Evolutionary conservation across 2,888 invertebrate genomes (phyloP).

Genomic region (Leptopilina drosophilae): DNA sequence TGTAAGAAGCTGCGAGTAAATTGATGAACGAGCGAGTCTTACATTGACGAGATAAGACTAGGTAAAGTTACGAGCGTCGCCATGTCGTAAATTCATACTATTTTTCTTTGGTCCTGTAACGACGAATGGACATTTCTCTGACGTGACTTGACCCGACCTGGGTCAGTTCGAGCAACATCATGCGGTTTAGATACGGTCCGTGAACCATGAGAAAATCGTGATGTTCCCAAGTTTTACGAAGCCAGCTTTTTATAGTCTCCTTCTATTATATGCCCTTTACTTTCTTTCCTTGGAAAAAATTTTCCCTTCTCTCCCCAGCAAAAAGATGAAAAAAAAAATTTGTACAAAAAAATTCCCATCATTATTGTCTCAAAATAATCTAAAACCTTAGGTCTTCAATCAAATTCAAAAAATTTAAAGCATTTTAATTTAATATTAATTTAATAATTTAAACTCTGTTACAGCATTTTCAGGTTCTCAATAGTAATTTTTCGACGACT

Average conservation of each 20-base stretch:
- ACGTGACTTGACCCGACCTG: conserved; percentile 33
- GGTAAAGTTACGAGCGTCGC: conserved; percentile 61
- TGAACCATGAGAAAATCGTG: conserved; percentile 21
- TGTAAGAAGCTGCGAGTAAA: conserved; percentile 32
- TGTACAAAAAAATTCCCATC: too few relatives aligned
- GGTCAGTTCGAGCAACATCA: conserved; percentile 15
- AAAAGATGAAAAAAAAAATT: too few relatives aligned
- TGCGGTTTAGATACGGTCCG: neutral
- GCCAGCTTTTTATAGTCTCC: neutral
- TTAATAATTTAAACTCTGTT: too few relatives aligned
- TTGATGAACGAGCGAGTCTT: conserved; percentile 25
- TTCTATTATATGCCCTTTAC: neutral
- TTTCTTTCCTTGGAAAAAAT: too few relatives aligned
- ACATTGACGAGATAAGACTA: conserved; percentile 42
- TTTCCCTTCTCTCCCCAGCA: too few relatives aligned
- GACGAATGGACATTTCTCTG: conserved; percentile 35
- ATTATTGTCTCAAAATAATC: too few relatives aligned
- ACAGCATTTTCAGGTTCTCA: too few relatives aligned
- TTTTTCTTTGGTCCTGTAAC: conserved; percentile 48
- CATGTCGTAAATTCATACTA: conserved; percentile 61
- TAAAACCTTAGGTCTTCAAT: too few relatives aligned
- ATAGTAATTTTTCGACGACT: too few relatives aligned
- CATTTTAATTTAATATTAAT: too few relatives aligned
- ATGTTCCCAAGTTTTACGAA: neutral
- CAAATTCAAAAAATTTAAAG: too few relatives aligned